A percentile compares a stretch with the other conserved stretches of the same genome.
Evolutionary conservation across 2,797 vertebrate species (phyloP).

Genomic region (Chelmon rostratus): DNA sequence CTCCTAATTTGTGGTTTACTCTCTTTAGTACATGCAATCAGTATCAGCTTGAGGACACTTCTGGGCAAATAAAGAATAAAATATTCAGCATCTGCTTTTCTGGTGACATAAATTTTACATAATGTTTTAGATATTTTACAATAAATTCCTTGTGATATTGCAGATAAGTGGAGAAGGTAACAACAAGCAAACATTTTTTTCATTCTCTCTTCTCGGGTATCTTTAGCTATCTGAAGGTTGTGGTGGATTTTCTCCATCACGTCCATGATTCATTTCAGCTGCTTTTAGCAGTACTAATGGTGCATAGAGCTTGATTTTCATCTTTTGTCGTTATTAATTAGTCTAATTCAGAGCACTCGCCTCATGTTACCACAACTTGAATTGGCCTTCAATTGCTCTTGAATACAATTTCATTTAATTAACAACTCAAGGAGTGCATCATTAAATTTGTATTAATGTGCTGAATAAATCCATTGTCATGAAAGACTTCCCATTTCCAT

Average conservation of each 20-base stretch:
- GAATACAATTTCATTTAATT: constrained; percentile 74
- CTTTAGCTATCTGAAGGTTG: constrained; percentile 32
- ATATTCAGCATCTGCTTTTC: constrained; percentile 44
- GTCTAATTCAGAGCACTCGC: constrained; percentile 65
- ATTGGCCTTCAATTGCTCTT: constrained; percentile 70
- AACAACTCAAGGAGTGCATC: constrained; percentile 57
- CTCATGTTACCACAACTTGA: constrained; percentile 69
- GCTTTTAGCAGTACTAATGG: constrained; percentile 20
- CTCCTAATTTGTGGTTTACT: constrained; percentile 22
- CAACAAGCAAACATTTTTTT: constrained; percentile 1
- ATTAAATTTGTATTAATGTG: constrained; percentile 67
- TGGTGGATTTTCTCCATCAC: constrained; percentile 5
- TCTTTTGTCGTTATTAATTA: constrained; percentile 70
- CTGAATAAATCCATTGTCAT: constrained; percentile 58
- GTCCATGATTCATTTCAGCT: constrained; percentile 42
- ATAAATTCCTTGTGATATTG: constrained; percentile 35
- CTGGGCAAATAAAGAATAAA: constrained; percentile 55
- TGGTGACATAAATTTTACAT: constrained; percentile 54
- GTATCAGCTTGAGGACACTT: constrained; percentile 46
- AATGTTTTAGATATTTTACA: constrained; percentile 51
- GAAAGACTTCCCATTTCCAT: constrained; percentile 52
- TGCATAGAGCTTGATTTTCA: constrained; percentile 51
- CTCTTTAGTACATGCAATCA: constrained; percentile 2
- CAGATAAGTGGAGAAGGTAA: constrained; percentile 29
- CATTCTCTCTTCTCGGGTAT: neutral